Evolutionary conservation across 2,113 vertebrate species (phyloP).

Genomic region (Pipa parva): DNA sequence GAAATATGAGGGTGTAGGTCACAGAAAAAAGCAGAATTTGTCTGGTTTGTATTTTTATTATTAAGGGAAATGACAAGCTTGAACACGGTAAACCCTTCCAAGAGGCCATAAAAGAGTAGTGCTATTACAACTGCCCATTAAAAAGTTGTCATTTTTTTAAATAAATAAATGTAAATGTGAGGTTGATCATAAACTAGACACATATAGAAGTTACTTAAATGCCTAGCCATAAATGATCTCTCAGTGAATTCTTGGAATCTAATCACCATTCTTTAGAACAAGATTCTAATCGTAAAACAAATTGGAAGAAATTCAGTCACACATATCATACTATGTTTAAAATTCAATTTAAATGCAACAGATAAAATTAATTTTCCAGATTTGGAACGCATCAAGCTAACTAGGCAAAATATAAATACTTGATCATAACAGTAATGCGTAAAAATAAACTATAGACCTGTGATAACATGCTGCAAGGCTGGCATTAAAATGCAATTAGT

Average conservation of each 20-base stretch:
- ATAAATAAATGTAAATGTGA: too few relatives aligned
- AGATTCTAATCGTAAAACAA: neutral
- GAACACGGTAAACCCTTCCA: too few relatives aligned
- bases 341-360: neutral
- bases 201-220: too few relatives aligned
- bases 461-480: neutral
- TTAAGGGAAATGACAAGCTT: too few relatives aligned
- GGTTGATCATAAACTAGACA: too few relatives aligned
- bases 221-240: neutral
- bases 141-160: too few relatives aligned
- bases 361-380: neutral
- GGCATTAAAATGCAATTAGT: neutral
- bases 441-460: neutral
- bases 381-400: neutral
- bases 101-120: too few relatives aligned
- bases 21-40: too few relatives aligned
- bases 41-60: too few relatives aligned
- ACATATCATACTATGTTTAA: neutral
- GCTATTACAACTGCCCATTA: too few relatives aligned
- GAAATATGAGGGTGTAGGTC: too few relatives aligned
- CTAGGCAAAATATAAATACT: neutral
- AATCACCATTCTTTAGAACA: neutral
- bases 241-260: too few relatives aligned
- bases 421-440: neutral
- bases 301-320: neutral